A percentile compares a stretch with the other conserved stretches of the same genome.
Conservation (phyloP, 35 echinoderm and acorn worm genomes). For the Amphiura filiformis region DNA sequence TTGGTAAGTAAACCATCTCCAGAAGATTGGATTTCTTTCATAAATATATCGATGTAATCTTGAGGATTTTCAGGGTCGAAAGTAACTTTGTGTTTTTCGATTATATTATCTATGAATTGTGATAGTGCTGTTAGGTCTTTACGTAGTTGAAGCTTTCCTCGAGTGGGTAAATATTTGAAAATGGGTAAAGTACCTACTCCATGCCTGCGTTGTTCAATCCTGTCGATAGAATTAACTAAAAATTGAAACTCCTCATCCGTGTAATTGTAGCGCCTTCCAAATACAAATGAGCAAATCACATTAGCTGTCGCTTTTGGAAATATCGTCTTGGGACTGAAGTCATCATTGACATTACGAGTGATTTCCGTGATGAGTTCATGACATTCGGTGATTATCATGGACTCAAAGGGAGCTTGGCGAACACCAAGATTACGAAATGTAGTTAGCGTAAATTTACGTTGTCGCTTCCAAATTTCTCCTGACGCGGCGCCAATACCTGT, state of each 20-base stretch:
- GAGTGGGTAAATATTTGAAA: not conserved
- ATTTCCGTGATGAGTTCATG: not conserved
- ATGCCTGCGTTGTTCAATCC: slow-evolving; percentile 9
- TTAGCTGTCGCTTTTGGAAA: slow-evolving; percentile 13
- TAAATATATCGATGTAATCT: slow-evolving; percentile 40
- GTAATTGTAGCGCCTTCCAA: slow-evolving; percentile 45
- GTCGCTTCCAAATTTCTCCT: slow-evolving; percentile 14
- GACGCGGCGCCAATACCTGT: slow-evolving; percentile 2
- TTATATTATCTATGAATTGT: not conserved
- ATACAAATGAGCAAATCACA: slow-evolving; percentile 35
- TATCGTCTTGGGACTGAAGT: not conserved
- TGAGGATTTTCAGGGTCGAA: not conserved
- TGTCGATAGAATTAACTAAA: slow-evolving; percentile 15
- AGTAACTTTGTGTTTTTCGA: slow-evolving; percentile 29
- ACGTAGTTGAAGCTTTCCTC: not conserved
- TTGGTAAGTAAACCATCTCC: not conserved
- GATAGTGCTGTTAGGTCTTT: not conserved
- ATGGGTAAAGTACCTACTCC: not conserved
- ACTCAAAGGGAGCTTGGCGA: not conserved
- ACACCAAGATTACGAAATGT: slow-evolving; percentile 14
- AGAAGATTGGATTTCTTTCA: not conserved
- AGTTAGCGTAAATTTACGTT: slow-evolving; percentile 5
- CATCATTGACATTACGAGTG: not conserved
- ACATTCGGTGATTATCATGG: not conserved
- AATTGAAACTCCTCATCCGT: slow-evolving; percentile 29